Evolutionary conservation across 2,113 vertebrate genomes (phyloP).

Genomic region (Gambusia affinis): DNA sequence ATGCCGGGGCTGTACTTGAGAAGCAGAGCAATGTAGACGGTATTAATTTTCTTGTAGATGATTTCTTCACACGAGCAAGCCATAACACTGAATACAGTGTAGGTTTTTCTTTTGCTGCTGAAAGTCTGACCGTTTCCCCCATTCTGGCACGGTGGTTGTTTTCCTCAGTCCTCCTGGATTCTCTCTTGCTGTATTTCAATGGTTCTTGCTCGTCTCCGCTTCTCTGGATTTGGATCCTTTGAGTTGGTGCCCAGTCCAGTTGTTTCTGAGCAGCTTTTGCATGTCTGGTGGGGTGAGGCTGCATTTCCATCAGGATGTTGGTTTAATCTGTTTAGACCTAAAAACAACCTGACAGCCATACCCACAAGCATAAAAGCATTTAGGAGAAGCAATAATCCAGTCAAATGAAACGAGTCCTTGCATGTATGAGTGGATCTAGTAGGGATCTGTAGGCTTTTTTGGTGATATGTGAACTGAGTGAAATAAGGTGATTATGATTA

Average conservation of each 20-base stretch:
- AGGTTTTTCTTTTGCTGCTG: background rate
- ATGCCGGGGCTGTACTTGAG: conserved; percentile 28
- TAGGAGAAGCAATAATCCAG: background rate
- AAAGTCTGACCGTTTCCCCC: background rate
- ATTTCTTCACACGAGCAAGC: background rate
- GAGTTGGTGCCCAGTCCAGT: background rate
- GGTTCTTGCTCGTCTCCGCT: background rate
- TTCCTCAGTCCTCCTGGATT: background rate
- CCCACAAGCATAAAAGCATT: background rate
- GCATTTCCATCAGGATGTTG: background rate
- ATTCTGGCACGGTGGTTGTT: background rate
- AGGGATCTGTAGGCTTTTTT: too few species aligned
- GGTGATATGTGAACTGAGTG: too few species aligned
- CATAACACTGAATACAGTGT: background rate
- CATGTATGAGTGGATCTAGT: too few species aligned
- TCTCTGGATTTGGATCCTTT: background rate
- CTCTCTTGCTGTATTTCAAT: too few species aligned
- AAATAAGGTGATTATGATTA: too few species aligned
- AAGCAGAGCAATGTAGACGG: conserved; percentile 12
- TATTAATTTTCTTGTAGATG: background rate
- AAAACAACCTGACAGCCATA: background rate
- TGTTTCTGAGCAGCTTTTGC: background rate
- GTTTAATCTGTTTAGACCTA: background rate
- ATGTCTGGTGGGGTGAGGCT: background rate
- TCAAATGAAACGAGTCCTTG: background rate